phyloP scores from a whole-genome alignment of 1,140 invertebrate species.

The Globodera rostochiensis region DNA sequence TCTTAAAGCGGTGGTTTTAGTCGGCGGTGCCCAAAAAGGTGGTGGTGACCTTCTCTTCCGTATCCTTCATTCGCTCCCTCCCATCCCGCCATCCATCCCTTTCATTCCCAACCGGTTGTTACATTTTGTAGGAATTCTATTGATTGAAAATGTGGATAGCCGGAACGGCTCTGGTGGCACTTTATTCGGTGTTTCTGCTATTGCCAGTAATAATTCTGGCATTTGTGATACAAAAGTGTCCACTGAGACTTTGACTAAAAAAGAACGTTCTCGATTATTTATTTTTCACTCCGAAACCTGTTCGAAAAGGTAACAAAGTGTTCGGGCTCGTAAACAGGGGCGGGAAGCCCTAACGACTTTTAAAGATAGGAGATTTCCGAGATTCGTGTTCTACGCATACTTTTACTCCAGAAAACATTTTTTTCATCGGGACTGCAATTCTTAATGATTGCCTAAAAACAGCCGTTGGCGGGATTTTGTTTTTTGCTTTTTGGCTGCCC shows the following conservation, averaged over 20 bases:
- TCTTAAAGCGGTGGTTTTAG: slow-evolving; percentile 73
- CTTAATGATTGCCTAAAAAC: no score
- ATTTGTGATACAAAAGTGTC: slow-evolving; percentile 54
- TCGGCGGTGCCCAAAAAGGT: slow-evolving; percentile 75
- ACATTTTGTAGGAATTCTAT: background rate
- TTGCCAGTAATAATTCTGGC: slow-evolving; percentile 61
- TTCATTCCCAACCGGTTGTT: background rate
- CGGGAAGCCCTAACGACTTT: background rate
- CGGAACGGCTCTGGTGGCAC: slow-evolving; percentile 57
- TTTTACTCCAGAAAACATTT: no score
- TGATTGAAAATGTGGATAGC: slow-evolving; percentile 50
- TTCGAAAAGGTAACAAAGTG: background rate
- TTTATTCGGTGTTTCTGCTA: slow-evolving; percentile 60
- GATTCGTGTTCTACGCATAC: no score
- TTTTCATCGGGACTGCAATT: no score
- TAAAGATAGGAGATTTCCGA: background rate
- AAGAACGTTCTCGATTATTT: background rate
- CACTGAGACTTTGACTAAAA: slow-evolving; percentile 48
- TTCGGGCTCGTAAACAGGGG: background rate
- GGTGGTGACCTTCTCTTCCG: slow-evolving; percentile 60
- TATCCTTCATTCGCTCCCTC: slow-evolving; percentile 10
- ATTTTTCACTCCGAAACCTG: background rate
- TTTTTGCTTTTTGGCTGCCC: no score
- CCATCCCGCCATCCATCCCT: background rate
- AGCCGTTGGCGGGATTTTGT: no score